Evolutionary conservation across 2,113 vertebrate genomes (phyloP).

Genomic region (Daubentonia madagascariensis): DNA sequence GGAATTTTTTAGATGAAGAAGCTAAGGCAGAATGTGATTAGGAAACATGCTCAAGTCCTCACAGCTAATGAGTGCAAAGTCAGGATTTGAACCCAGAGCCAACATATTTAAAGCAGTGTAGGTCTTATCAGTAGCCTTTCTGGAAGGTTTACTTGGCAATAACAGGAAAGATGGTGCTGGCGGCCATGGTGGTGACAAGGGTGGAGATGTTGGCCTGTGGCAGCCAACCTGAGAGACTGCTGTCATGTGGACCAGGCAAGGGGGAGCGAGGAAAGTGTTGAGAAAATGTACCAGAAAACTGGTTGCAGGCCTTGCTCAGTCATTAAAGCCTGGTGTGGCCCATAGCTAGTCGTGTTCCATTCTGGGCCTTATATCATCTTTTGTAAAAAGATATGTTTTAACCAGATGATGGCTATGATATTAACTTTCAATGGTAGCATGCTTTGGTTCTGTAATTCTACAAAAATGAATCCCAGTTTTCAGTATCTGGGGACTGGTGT

Average conservation of each 20-base stretch:
- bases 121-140: background rate
- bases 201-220: background rate
- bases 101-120: background rate
- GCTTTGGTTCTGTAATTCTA: background rate
- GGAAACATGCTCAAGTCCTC: background rate
- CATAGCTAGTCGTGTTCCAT: background rate
- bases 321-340: background rate
- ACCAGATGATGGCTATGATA: background rate
- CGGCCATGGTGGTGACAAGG: background rate
- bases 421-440: background rate
- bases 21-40: background rate
- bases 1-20: conserved; percentile 5
- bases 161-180: background rate
- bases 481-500: background rate
- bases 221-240: background rate
- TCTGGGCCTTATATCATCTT: background rate
- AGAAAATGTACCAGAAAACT: background rate
- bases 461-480: background rate
- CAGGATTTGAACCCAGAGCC: background rate
- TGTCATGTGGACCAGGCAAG: background rate
- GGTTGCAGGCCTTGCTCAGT: background rate
- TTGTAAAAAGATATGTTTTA: background rate
- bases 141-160: background rate
- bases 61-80: background rate
- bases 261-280: background rate